Conservation (phyloP, 2,888 invertebrate genomes). For the Shargacucullia verbasci region DNA sequence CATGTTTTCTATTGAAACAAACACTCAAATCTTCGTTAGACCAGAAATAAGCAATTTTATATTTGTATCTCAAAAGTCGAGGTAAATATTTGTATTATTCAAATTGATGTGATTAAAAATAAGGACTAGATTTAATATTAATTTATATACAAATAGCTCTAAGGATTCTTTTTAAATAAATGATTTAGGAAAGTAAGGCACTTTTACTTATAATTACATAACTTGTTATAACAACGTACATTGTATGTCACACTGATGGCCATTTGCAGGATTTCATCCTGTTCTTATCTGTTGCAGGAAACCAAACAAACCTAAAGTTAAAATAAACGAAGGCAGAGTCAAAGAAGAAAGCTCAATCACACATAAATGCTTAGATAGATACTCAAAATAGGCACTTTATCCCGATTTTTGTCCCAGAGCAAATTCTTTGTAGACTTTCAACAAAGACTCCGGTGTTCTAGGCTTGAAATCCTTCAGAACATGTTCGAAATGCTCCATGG, state of each 20-base stretch:
- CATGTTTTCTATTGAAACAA: slow-evolving; percentile 4
- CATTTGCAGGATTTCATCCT: too few species aligned
- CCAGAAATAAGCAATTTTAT: slow-evolving; percentile 17
- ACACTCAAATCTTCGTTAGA: not conserved
- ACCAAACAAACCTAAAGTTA: too few species aligned
- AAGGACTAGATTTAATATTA: slow-evolving; percentile 71
- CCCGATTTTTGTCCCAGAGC: slow-evolving; percentile 77
- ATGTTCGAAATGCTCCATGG: slow-evolving; percentile 91
- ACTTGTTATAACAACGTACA: slow-evolving; percentile 19
- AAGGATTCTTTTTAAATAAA: slow-evolving; percentile 74
- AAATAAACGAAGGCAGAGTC: too few species aligned
- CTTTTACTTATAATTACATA: slow-evolving; percentile 28
- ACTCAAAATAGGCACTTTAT: slow-evolving; percentile 36
- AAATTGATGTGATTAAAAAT: slow-evolving; percentile 58
- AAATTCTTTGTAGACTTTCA: slow-evolving; percentile 93
- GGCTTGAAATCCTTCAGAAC: slow-evolving; percentile 93
- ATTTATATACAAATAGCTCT: slow-evolving; percentile 71
- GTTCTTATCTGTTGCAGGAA: too few species aligned
- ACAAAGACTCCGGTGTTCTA: slow-evolving; percentile 92
- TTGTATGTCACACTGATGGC: not conserved
- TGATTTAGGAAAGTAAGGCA: slow-evolving; percentile 51
- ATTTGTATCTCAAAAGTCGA: slow-evolving; percentile 20
- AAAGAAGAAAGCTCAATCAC: too few species aligned
- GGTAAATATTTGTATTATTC: slow-evolving; percentile 45
- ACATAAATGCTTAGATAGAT: too few species aligned